Evolutionary conservation across 2,888 invertebrate genomes (phyloP).

Genomic region (Rhyacophila evoluta): DNA sequence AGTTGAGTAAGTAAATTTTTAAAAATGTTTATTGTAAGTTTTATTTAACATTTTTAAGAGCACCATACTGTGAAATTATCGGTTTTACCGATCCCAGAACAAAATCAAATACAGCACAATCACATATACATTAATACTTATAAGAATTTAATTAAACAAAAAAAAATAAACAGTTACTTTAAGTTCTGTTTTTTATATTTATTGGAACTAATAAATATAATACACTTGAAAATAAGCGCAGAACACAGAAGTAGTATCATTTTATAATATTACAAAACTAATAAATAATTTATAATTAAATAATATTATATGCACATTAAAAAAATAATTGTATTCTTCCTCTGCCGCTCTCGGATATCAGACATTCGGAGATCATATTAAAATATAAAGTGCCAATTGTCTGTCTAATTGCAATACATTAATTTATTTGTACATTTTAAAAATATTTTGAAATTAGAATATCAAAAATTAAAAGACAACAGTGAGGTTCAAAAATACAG

Average conservation of each 20-base stretch:
- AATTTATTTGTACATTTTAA: constrained; percentile 3
- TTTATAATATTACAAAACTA: neutral
- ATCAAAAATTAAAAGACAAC: too few relatives aligned
- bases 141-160: neutral
- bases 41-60: neutral
- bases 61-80: neutral
- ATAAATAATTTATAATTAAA: neutral
- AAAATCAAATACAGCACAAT: neutral
- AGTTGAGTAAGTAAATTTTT: too few relatives aligned
- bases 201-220: constrained; percentile 20
- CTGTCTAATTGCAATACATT: neutral
- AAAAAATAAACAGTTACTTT: neutral
- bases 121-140: neutral
- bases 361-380: neutral
- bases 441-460: neutral
- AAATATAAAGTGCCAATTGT: neutral
- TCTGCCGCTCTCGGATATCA: neutral
- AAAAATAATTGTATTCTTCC: neutral
- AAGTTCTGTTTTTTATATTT: constrained; percentile 19
- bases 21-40: too few relatives aligned
- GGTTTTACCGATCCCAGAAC: neutral
- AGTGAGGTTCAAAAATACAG: too few relatives aligned
- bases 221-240: neutral
- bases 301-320: neutral
- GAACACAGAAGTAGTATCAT: constrained; percentile 17